phyloP scores from a whole-genome alignment of 2,113 vertebrate species.

The Fulica atra region DNA sequence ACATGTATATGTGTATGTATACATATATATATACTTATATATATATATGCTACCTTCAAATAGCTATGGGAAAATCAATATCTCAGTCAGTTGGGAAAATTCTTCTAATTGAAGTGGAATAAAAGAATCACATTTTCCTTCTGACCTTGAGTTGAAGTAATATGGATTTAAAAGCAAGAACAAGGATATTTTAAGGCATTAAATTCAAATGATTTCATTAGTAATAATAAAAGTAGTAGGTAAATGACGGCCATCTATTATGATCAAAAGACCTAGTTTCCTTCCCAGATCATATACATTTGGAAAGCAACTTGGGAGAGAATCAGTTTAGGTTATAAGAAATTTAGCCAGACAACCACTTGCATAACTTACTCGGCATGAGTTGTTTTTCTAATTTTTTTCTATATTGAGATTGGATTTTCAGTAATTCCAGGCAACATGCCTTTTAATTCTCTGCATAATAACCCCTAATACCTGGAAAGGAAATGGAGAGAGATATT shows the following conservation, averaged over 20 bases:
- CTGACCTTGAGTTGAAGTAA: slow-evolving; percentile 23
- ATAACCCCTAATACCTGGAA: not conserved
- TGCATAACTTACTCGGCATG: not conserved
- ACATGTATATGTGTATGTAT: too few species aligned
- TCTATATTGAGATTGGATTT: slow-evolving; percentile 13
- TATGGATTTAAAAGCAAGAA: slow-evolving; percentile 56
- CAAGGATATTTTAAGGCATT: slow-evolving; percentile 41
- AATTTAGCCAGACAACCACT: slow-evolving; percentile 20
- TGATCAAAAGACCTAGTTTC: not conserved
- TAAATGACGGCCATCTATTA: slow-evolving; percentile 18
- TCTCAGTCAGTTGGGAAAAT: slow-evolving; percentile 7
- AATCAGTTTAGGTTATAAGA: not conserved
- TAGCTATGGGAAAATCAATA: slow-evolving; percentile 10
- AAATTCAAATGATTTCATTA: slow-evolving; percentile 7
- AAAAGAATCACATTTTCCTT: slow-evolving; percentile 6
- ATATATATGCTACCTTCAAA: not conserved
- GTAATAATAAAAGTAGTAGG: slow-evolving; percentile 39
- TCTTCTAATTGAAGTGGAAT: not conserved
- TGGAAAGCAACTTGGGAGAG: not conserved
- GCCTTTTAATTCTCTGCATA: not conserved
- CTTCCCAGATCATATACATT: not conserved
- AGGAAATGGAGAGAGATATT: not conserved
- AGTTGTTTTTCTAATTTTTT: not conserved
- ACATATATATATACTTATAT: too few species aligned
- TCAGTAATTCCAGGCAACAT: not conserved